phyloP scores from a whole-genome alignment of 1,140 invertebrate species.

The Idris sp. region DNA sequence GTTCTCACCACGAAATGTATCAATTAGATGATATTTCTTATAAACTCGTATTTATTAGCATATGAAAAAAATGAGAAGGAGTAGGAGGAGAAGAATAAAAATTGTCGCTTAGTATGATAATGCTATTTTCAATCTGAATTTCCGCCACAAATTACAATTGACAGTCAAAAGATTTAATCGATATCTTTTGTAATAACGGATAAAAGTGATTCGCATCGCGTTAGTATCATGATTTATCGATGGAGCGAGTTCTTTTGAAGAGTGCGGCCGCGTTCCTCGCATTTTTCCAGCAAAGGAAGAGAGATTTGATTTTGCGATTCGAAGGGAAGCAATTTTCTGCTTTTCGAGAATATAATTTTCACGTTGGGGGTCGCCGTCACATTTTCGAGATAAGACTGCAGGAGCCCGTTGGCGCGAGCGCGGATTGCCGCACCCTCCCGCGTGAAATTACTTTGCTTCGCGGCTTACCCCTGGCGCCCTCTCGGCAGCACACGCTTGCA shows the following conservation, averaged over 20 bases:
- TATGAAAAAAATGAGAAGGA: too few relatives aligned
- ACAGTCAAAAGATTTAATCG: slow-evolving; percentile 35
- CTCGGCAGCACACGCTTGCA: too few relatives aligned
- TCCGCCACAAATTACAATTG: slow-evolving; percentile 31
- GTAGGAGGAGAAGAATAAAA: too few relatives aligned
- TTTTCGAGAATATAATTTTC: slow-evolving; percentile 78
- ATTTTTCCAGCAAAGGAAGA: slow-evolving; percentile 52
- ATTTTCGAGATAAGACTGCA: slow-evolving; percentile 74
- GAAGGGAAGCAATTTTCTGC: slow-evolving; percentile 74
- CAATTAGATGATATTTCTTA: too few relatives aligned
- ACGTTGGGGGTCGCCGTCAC: slow-evolving; percentile 62
- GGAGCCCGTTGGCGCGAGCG: slow-evolving; percentile 35
- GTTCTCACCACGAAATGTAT: slow-evolving; percentile 1
- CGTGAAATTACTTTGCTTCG: slow-evolving; percentile 78
- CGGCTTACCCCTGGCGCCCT: slow-evolving; percentile 73
- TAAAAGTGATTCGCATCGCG: slow-evolving; percentile 57
- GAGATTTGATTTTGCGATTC: slow-evolving; percentile 66
- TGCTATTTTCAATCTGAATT: too few relatives aligned
- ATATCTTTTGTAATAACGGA: slow-evolving; percentile 51
- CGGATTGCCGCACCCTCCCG: slow-evolving; percentile 65
- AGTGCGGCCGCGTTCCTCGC: slow-evolving; percentile 34
- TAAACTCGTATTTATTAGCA: too few relatives aligned
- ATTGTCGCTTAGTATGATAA: too few relatives aligned
- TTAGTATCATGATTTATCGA: slow-evolving; percentile 60
- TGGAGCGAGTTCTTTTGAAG: slow-evolving; percentile 28